These are phyloP conservation scores for Pinna nobilis DNA, from an alignment of 1,140 invertebrate species.

Conservation along the genomic window DNA sequence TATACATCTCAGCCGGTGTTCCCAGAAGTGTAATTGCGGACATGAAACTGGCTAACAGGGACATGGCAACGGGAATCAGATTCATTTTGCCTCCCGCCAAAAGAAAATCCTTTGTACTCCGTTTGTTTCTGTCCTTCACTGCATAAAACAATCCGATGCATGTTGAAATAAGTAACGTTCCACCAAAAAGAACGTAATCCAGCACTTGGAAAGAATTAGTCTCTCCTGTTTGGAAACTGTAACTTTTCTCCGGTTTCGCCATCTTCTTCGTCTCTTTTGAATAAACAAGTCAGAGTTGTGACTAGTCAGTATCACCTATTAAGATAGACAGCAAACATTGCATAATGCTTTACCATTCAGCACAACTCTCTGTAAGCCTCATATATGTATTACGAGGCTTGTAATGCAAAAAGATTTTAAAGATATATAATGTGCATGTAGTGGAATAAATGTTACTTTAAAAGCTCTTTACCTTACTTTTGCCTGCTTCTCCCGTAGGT, in stretches of 20 bases:
- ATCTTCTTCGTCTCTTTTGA: conserved; percentile 20
- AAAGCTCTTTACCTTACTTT: too few relatives aligned
- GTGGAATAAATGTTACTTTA: too few relatives aligned
- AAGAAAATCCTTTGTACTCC: conserved; percentile 86
- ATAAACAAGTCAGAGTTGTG: neutral
- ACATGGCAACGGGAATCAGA: conserved; percentile 55
- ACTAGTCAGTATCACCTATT: too few relatives aligned
- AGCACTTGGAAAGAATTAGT: conserved; percentile 18
- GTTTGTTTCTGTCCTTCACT: conserved; percentile 88
- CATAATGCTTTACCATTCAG: too few relatives aligned
- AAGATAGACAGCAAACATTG: too few relatives aligned
- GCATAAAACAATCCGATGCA: conserved; percentile 86
- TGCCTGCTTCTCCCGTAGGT: too few relatives aligned
- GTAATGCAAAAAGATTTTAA: too few relatives aligned
- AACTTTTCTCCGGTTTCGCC: too few relatives aligned
- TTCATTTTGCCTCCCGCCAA: conserved; percentile 86
- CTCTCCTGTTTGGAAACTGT: conserved; percentile 31
- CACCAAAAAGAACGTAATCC: conserved; percentile 41
- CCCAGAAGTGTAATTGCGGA: conserved; percentile 92
- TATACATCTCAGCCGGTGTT: conserved; percentile 58
- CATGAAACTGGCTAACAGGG: conserved; percentile 85
- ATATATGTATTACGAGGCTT: too few relatives aligned
- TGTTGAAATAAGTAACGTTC: conserved; percentile 69
- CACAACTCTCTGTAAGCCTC: too few relatives aligned
- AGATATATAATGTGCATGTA: too few relatives aligned